Conservation (phyloP, 2,888 invertebrate genomes). For the Disparrhopalites patrizii region DNA sequence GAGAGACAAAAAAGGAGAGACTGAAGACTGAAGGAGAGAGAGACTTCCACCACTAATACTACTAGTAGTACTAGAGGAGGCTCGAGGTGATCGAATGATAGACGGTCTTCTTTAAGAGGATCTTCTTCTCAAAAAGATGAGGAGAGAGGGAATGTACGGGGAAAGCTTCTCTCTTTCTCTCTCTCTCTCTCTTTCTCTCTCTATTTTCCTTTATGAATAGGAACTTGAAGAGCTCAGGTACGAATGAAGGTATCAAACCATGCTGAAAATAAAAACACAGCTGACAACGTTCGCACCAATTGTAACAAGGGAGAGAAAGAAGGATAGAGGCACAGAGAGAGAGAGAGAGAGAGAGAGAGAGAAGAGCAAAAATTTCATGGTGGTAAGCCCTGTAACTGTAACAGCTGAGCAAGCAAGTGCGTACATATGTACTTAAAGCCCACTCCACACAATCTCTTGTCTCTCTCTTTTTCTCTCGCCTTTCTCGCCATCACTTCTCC, state of each 20-base stretch:
- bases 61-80: no score
- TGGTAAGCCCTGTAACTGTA: not conserved
- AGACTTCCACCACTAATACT: no score
- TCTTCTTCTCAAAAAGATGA: conserved; percentile 5
- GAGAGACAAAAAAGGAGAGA: no score
- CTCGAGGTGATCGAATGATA: conserved; percentile 18
- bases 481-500: not conserved
- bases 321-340: no score
- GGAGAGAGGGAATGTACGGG: not conserved
- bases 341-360: not conserved
- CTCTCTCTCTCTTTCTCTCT: conserved; percentile 3
- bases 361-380: conserved; percentile 10
- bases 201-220: no score
- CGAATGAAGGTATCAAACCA: conserved; percentile 32
- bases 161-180: no score
- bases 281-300: conserved; percentile 35
- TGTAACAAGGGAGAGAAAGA: no score
- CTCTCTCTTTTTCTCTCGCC: not conserved
- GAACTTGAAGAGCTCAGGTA: conserved; percentile 14
- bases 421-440: no score
- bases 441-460: no score
- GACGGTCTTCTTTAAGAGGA: conserved; percentile 13
- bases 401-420: no score
- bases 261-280: conserved; percentile 32
- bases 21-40: no score